Evolutionary conservation across 2,113 vertebrate species (phyloP).

Genomic region (Calyptommatus sinebrachiatus): DNA sequence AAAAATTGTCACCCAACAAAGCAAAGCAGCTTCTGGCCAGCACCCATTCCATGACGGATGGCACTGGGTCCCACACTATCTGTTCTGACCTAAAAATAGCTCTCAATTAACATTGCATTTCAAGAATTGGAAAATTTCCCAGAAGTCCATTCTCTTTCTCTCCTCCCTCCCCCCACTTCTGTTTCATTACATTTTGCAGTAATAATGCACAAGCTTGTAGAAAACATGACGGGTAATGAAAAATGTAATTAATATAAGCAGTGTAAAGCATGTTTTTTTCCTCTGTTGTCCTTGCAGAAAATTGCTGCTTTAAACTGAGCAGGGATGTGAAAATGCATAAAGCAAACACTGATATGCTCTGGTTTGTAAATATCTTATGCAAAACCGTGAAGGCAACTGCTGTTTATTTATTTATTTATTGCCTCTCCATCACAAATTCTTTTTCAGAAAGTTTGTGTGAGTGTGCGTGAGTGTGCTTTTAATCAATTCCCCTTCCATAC

Average conservation of each 20-base stretch:
- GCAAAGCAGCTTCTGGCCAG: conserved; percentile 69
- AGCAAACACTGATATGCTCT: conserved; percentile 72
- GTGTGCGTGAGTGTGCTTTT: conserved; percentile 21
- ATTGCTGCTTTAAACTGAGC: conserved; percentile 81
- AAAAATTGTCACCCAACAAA: conserved; percentile 38
- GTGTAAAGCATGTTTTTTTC: conserved; percentile 76
- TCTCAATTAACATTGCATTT: conserved; percentile 85
- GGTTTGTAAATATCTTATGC: conserved; percentile 82
- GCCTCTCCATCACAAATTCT: conserved; percentile 70
- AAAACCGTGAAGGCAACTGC: conserved; percentile 75
- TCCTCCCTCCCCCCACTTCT: conserved; percentile 75
- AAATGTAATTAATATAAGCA: conserved; percentile 88
- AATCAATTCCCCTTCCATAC: conserved; percentile 39
- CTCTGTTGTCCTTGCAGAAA: conserved; percentile 82
- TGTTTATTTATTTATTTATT: conserved; percentile 62
- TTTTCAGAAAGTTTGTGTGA: conserved; percentile 53
- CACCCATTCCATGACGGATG: conserved; percentile 65
- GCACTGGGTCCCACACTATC: conserved; percentile 70
- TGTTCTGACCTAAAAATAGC: conserved; percentile 80
- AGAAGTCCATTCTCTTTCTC: conserved; percentile 82
- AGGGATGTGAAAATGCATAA: conserved; percentile 80
- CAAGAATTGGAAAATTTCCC: conserved; percentile 87
- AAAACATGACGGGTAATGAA: conserved; percentile 86
- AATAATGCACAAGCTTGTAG: conserved; percentile 85
- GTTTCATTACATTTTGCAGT: conserved; percentile 85